These are phyloP conservation scores for Ciconia stormi DNA, from an alignment of 2,113 vertebrate species.

Conservation along the genomic window DNA sequence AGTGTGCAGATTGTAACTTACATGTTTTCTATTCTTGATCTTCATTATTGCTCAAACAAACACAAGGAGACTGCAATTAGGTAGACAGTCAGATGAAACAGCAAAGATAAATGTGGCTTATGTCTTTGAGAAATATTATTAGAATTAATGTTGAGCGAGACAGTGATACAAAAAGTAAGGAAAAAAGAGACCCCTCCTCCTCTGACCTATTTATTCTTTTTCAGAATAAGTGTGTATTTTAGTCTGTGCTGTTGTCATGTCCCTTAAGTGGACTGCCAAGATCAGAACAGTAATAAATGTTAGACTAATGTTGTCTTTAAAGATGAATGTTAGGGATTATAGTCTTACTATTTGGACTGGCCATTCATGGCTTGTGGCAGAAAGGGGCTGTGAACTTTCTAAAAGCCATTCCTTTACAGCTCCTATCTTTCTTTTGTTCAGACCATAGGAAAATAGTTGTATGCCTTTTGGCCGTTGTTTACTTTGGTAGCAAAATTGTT, in stretches of 20 bases:
- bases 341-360: background rate
- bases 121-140: background rate
- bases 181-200: background rate
- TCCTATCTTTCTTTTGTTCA: background rate
- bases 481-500: constrained; percentile 49
- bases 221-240: background rate
- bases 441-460: constrained; percentile 11
- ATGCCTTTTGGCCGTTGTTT: constrained; percentile 53
- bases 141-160: background rate
- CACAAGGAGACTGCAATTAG: background rate
- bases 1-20: background rate
- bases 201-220: background rate
- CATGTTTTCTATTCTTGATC: background rate
- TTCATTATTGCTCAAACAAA: background rate
- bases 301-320: background rate
- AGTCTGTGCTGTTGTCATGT: background rate
- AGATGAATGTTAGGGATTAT: background rate
- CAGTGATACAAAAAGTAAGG: background rate
- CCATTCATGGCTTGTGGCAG: background rate
- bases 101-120: background rate
- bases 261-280: background rate
- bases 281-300: background rate
- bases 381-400: background rate
- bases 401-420: background rate
- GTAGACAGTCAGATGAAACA: background rate